Evolutionary conservation across 2,797 vertebrate genomes (phyloP).

Genomic region (Botia kubotai): DNA sequence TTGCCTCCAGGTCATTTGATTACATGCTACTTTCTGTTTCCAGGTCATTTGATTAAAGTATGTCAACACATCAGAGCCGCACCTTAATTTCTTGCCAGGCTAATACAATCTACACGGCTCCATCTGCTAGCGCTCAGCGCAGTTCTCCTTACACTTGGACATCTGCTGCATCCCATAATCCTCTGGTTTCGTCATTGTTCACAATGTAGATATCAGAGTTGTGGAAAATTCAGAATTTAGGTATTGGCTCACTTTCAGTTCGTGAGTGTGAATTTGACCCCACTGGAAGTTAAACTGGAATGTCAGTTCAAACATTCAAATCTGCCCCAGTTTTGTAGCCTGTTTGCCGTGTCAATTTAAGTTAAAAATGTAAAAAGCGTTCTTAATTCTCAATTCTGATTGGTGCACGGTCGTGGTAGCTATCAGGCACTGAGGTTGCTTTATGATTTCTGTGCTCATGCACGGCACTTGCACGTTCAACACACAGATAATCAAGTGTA

Average conservation of each 20-base stretch:
- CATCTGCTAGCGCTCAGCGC: constrained; percentile 6
- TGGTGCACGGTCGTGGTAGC: not conserved
- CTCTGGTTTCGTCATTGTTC: not conserved
- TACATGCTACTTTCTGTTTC: constrained; percentile 45
- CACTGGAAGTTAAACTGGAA: not conserved
- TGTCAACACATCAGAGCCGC: constrained; percentile 33
- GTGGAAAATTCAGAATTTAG: not conserved
- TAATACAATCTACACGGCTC: constrained; percentile 19
- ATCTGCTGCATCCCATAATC: constrained; percentile 6
- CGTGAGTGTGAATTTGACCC: not conserved
- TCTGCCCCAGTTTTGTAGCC: not conserved
- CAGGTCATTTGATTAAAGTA: constrained; percentile 54
- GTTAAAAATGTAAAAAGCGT: not conserved
- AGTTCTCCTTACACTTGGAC: constrained; percentile 9
- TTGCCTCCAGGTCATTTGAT: constrained; percentile 54
- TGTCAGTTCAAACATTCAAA: not conserved
- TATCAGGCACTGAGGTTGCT: not conserved
- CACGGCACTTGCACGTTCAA: not conserved
- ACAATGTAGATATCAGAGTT: not conserved
- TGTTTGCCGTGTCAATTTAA: not conserved
- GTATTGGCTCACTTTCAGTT: no score
- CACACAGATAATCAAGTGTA: constrained; percentile 22
- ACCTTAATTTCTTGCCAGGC: constrained; percentile 9
- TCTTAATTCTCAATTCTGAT: not conserved
- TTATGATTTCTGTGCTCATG: not conserved